phyloP scores from a whole-genome alignment of 2,113 vertebrate species.

The Toxotes chatareus region DNA sequence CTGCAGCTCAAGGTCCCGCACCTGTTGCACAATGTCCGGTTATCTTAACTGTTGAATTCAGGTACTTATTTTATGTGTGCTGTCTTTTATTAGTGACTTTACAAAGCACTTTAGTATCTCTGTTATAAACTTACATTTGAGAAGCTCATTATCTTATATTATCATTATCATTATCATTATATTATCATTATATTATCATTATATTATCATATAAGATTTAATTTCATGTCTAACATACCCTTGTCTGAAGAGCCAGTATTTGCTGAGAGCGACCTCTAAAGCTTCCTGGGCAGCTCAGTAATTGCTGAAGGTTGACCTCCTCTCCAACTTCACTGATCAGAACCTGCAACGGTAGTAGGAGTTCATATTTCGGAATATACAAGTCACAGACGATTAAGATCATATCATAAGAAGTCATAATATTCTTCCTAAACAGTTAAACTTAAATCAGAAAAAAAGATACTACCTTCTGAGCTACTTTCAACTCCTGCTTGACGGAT shows the following conservation, averaged over 20 bases:
- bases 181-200: no score
- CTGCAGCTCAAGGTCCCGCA: conserved; percentile 92
- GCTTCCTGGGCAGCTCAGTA: conserved; percentile 84
- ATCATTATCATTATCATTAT: no score
- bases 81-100: not conserved
- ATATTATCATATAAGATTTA: no score
- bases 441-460: not conserved
- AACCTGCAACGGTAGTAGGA: conserved; percentile 80
- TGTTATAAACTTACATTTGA: not conserved
- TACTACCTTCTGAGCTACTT: conserved; percentile 91
- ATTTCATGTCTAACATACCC: conserved; percentile 80
- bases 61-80: not conserved
- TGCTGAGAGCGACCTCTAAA: conserved; percentile 95
- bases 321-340: conserved; percentile 92
- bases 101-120: not conserved
- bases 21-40: conserved; percentile 72
- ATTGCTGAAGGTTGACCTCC: conserved; percentile 88
- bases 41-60: not conserved
- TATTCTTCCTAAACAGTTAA: not conserved
- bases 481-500: conserved; percentile 88
- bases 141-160: not conserved
- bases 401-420: not conserved
- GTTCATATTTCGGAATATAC: not conserved
- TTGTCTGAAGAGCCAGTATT: conserved; percentile 90
- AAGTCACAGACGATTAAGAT: not conserved